Percentiles rank a stretch among this genome's conserved stretches.
Conservation (phyloP, 2,113 vertebrate species). For the Leptobrachium ailaonicum region DNA sequence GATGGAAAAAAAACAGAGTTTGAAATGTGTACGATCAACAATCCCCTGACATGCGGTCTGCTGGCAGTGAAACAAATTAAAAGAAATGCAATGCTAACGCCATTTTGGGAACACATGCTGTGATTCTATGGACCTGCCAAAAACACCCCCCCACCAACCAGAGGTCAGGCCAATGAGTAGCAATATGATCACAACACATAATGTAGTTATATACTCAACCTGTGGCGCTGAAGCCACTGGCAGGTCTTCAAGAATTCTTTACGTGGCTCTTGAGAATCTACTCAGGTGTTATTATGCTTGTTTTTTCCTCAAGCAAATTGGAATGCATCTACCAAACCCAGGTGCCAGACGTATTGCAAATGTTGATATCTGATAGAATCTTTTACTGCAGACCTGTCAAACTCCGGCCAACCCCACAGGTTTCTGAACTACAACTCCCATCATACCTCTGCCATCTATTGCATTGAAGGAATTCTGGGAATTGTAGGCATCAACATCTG, state of each 20-base stretch:
- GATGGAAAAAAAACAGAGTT: conserved; percentile 60
- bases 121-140: background rate
- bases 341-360: background rate
- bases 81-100: conserved; percentile 60
- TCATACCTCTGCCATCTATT: too few relatives aligned
- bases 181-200: conserved; percentile 60
- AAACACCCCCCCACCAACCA: conserved; percentile 60
- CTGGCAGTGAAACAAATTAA: conserved; percentile 63
- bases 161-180: conserved; percentile 64
- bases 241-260: background rate
- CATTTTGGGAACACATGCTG: conserved; percentile 20
- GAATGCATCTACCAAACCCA: conserved; percentile 7
- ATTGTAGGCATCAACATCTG: too few relatives aligned
- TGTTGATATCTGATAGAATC: background rate
- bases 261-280: background rate
- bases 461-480: too few relatives aligned
- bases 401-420: too few relatives aligned
- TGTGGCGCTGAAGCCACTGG: conserved; percentile 14
- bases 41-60: conserved; percentile 72
- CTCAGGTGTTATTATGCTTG: background rate
- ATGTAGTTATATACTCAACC: conserved; percentile 53
- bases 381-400: too few relatives aligned
- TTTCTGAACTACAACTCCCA: too few relatives aligned
- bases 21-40: conserved; percentile 63
- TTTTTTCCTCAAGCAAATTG: background rate